Percentiles rank a stretch among this genome's conserved stretches.
phyloP scores from a whole-genome alignment of 2,888 invertebrate species.

The Torymus texanus region DNA sequence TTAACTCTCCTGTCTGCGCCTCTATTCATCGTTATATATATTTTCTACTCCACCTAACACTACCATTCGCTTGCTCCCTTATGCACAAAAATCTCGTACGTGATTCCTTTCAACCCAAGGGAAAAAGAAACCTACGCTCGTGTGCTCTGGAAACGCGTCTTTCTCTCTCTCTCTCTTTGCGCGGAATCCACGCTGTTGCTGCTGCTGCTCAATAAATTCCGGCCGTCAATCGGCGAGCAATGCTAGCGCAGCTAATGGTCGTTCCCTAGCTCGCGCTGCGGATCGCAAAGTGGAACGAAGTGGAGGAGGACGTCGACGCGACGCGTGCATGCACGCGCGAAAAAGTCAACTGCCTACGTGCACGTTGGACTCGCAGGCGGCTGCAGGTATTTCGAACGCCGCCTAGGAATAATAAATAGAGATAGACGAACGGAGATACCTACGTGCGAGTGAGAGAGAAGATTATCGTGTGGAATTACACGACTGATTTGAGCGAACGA shows the following conservation, averaged over 20 bases:
- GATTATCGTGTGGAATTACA: conserved; percentile 72
- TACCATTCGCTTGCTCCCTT: background rate
- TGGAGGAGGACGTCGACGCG: background rate
- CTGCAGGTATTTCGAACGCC: conserved; percentile 53
- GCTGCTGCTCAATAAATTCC: conserved; percentile 44
- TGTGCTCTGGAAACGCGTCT: conserved; percentile 3
- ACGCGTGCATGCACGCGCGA: conserved; percentile 16
- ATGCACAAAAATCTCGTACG: background rate
- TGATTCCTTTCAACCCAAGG: background rate
- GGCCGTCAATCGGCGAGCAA: conserved; percentile 42
- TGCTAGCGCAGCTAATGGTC: conserved; percentile 33
- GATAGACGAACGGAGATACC: conserved; percentile 67
- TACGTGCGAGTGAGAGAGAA: background rate
- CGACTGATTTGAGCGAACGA: conserved; percentile 61
- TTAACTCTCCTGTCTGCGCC: background rate
- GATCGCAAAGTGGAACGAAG: conserved; percentile 12
- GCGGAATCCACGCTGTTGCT: conserved; percentile 1
- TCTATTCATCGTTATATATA: too few species aligned
- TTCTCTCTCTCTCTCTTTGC: background rate
- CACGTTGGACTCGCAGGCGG: background rate
- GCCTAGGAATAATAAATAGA: conserved; percentile 71
- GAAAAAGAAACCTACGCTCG: conserved; percentile 3
- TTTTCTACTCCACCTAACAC: too few species aligned
- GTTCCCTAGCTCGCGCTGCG: background rate
- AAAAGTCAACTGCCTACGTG: conserved; percentile 42